Conservation (phyloP, 2,888 invertebrate species). For the Drosophila neonasuta region DNA sequence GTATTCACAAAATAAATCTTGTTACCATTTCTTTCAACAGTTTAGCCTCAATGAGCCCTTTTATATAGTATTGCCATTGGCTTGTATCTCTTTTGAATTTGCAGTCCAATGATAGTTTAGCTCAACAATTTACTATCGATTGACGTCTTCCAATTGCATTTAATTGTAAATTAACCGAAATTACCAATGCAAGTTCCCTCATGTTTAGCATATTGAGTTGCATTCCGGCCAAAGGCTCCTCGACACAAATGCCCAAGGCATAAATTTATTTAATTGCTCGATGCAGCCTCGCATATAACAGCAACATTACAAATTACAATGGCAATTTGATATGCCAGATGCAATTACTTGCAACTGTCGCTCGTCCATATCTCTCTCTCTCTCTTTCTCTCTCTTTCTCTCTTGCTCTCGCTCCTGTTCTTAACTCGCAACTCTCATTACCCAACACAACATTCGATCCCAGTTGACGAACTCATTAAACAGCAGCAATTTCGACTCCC, state of each 20-base stretch:
- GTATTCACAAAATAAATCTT: conserved; percentile 5
- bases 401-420: too few relatives aligned
- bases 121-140: background rate
- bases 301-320: conserved; percentile 15
- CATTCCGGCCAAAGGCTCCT: background rate
- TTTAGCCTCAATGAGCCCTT: background rate
- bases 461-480: too few relatives aligned
- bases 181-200: conserved; percentile 2
- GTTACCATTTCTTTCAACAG: conserved; percentile 12
- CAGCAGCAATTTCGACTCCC: too few relatives aligned
- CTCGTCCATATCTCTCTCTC: too few relatives aligned
- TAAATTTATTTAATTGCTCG: conserved; percentile 27
- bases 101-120: background rate
- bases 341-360: background rate
- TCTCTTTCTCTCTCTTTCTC: too few relatives aligned
- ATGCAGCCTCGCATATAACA: background rate
- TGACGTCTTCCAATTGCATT: background rate
- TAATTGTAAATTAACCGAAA: conserved; percentile 3
- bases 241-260: background rate
- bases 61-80: background rate
- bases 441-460: too few relatives aligned
- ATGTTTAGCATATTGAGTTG: background rate
- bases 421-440: too few relatives aligned
- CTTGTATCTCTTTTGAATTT: background rate
- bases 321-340: conserved; percentile 2